These are phyloP conservation scores for Willowsia nigromaculata DNA, from an alignment of 2,888 invertebrate genomes.

Conservation along the genomic window DNA sequence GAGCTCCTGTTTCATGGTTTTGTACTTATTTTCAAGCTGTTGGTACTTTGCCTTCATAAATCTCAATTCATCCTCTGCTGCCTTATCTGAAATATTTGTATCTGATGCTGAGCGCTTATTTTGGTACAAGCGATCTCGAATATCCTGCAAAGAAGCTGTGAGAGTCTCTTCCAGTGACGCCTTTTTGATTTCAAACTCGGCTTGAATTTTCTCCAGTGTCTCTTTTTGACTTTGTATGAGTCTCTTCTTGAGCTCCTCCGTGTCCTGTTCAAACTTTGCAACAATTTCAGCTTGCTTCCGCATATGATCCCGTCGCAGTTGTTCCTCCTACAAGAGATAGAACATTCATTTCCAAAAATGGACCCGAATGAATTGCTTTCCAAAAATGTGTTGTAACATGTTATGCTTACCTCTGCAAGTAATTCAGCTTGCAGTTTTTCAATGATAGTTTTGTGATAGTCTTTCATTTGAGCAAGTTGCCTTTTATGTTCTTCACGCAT, in stretches of 20 bases:
- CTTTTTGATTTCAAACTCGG: conserved; percentile 63
- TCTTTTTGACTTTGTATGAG: conserved; percentile 64
- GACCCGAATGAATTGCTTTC: background rate
- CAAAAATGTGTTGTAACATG: too few relatives aligned
- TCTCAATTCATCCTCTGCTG: conserved; percentile 62
- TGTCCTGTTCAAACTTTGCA: conserved; percentile 67
- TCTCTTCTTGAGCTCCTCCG: conserved; percentile 53
- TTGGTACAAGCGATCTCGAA: conserved; percentile 20
- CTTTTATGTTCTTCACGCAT: conserved; percentile 61
- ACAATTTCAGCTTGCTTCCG: conserved; percentile 59
- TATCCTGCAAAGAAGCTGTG: conserved; percentile 33
- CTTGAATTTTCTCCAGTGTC: conserved; percentile 48
- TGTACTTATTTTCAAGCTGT: conserved; percentile 90
- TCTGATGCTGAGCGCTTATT: conserved; percentile 18
- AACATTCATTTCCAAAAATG: background rate
- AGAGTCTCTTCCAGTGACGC: conserved; percentile 31
- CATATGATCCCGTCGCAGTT: conserved; percentile 68
- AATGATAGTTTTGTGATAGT: conserved; percentile 65
- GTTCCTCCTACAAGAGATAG: conserved; percentile 61
- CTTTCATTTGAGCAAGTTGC: conserved; percentile 72
- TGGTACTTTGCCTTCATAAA: conserved; percentile 88
- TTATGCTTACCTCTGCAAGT: conserved; percentile 67
- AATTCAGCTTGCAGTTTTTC: conserved; percentile 71
- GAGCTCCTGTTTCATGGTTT: conserved; percentile 89
- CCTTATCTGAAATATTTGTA: conserved; percentile 14